Conservation (phyloP, 1,140 invertebrate species). For the Elysia chlorotica region DNA sequence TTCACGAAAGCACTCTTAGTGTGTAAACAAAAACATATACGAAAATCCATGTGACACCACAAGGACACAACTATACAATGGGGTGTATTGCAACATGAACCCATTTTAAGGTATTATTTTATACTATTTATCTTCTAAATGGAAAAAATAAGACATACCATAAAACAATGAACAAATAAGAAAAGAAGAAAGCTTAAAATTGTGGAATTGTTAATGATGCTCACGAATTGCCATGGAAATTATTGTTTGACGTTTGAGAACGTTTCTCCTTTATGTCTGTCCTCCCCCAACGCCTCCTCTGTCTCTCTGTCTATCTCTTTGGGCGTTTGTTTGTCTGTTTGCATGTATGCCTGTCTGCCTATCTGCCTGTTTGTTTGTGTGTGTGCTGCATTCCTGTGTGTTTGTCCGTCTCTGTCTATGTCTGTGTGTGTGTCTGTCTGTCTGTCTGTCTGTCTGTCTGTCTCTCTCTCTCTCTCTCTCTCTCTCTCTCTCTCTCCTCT, state of each 20-base stretch:
- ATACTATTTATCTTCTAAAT: neutral
- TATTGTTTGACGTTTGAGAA: neutral
- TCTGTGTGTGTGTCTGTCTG: neutral
- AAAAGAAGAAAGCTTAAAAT: neutral
- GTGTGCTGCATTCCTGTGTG: neutral
- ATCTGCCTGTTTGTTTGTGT: neutral
- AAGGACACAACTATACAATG: too few species aligned
- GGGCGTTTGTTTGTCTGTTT: neutral
- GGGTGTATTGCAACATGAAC: too few species aligned
- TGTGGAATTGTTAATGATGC: neutral
- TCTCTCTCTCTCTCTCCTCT: conserved; percentile 2
- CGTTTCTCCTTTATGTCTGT: neutral
- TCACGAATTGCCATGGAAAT: neutral
- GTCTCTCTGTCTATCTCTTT: neutral
- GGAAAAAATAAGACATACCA: neutral
- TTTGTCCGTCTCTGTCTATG: neutral
- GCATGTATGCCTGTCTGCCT: neutral
- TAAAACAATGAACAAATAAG: neutral
- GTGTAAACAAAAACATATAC: too few species aligned
- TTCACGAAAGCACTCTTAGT: too few species aligned
- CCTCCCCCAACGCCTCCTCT: neutral
- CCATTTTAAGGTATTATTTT: too few species aligned
- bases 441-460: conserved; percentile 1
- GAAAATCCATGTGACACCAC: too few species aligned
- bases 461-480: neutral